These are phyloP conservation scores for Clarias fuscus DNA, from an alignment of 2,797 vertebrate species.

Conservation along the genomic window DNA sequence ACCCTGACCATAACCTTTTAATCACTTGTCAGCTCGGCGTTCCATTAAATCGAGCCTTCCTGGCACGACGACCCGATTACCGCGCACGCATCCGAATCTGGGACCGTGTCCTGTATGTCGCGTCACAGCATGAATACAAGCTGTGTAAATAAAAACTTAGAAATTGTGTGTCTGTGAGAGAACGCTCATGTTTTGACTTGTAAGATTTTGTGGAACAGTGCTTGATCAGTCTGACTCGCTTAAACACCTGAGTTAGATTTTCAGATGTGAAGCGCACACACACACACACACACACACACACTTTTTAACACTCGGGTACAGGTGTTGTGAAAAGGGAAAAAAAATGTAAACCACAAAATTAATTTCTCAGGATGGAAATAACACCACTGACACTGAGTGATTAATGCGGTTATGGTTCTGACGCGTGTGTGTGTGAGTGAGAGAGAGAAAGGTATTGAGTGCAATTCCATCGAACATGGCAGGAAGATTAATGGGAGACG, in stretches of 20 bases:
- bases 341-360: no score
- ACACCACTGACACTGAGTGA: neutral
- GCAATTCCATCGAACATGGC: neutral
- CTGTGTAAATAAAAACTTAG: neutral
- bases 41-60: neutral
- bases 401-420: constrained; percentile 9
- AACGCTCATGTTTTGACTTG: neutral
- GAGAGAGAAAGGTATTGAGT: neutral
- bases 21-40: neutral
- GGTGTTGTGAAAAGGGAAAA: neutral
- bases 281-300: no score
- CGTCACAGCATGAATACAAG: neutral
- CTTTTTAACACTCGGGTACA: neutral
- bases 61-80: neutral
- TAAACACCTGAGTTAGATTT: neutral
- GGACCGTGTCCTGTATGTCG: neutral
- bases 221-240: neutral
- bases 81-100: neutral
- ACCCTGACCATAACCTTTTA: neutral
- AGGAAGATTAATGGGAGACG: constrained; percentile 11
- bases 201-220: neutral
- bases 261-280: neutral
- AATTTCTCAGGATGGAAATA: neutral
- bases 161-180: neutral
- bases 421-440: constrained; percentile 6